Evolutionary conservation across 1,140 invertebrate species (phyloP).

Genomic region (Hylaeus volcanicus): DNA sequence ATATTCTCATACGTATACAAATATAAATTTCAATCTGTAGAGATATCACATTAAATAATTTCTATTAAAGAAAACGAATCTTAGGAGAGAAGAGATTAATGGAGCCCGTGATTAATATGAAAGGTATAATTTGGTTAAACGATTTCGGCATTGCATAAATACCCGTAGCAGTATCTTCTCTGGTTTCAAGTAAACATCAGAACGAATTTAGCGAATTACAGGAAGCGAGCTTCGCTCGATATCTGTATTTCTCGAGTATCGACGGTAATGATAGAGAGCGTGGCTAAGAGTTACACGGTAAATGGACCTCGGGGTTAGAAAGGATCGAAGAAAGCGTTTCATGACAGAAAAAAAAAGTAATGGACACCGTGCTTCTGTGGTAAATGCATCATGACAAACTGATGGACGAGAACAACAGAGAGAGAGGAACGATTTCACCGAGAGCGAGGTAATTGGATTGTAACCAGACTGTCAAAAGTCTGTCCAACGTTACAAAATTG

Average conservation of each 20-base stretch:
- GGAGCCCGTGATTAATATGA: background rate
- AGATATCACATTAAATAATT: background rate
- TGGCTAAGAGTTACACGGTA: background rate
- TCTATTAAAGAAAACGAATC: background rate
- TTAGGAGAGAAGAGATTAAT: background rate
- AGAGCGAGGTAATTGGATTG: background rate
- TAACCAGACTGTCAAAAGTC: background rate
- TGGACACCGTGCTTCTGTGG: background rate
- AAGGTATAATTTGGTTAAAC: background rate
- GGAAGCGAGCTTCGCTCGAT: constrained; percentile 19
- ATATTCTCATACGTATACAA: background rate
- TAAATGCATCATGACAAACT: constrained; percentile 12
- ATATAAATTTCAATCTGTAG: background rate
- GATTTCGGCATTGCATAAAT: background rate
- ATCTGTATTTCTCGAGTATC: constrained; percentile 18
- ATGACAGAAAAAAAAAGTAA: background rate
- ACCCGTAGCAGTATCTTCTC: background rate
- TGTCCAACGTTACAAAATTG: background rate
- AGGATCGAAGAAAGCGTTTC: constrained; percentile 24
- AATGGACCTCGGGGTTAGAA: constrained; percentile 6
- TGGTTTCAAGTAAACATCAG: background rate
- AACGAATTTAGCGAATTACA: constrained; percentile 3
- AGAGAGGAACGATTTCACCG: background rate
- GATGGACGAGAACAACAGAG: background rate
- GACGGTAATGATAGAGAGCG: constrained; percentile 18